Conservation (phyloP, 2,113 vertebrate species). For the Chinchilla lanigera region DNA sequence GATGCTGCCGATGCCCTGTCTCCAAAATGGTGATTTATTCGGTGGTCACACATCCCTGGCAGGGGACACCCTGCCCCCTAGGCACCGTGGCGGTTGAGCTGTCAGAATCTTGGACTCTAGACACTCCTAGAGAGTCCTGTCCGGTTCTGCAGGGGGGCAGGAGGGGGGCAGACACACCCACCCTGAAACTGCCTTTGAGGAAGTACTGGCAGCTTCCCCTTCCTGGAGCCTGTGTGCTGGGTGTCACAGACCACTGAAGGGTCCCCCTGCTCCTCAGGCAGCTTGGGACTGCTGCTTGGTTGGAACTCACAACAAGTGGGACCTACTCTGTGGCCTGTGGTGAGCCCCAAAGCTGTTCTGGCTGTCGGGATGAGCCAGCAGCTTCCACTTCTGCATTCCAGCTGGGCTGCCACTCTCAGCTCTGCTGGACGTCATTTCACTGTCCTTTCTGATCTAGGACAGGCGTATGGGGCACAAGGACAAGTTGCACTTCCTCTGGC, state of each 20-base stretch:
- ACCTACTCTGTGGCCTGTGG: background rate
- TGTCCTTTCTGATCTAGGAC: background rate
- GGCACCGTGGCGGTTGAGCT: background rate
- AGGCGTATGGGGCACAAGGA: background rate
- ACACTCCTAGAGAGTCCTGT: background rate
- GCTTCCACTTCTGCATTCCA: background rate
- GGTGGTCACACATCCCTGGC: background rate
- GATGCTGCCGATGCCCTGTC: background rate
- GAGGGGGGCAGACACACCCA: background rate
- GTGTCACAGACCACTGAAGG: constrained; percentile 27
- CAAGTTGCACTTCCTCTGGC: background rate
- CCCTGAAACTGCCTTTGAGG: constrained; percentile 75
- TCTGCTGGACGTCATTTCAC: background rate
- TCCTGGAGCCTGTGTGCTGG: constrained; percentile 42
- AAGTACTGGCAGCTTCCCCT: constrained; percentile 76
- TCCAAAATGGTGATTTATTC: constrained; percentile 14
- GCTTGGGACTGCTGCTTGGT: background rate
- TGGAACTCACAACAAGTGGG: background rate
- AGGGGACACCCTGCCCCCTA: background rate
- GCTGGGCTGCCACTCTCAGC: background rate
- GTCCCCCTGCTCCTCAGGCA: constrained; percentile 34
- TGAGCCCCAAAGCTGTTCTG: background rate
- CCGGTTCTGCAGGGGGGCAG: background rate
- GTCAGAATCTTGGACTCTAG: background rate
- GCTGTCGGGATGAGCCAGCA: background rate